phyloP scores from a whole-genome alignment of 2,888 invertebrate genomes.

The Drosophila conformis region DNA sequence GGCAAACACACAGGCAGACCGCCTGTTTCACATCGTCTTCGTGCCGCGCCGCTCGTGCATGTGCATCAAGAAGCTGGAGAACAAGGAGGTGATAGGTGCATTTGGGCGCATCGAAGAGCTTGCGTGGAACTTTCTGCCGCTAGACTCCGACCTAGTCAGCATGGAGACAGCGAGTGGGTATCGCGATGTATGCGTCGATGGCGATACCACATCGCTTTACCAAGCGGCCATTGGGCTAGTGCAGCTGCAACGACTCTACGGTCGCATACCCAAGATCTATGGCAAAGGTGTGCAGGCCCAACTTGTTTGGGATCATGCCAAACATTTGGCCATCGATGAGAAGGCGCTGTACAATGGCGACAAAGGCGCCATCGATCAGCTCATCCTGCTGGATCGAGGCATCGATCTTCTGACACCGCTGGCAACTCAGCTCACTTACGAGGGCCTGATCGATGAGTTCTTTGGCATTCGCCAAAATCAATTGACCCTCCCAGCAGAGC shows the following conservation, averaged over 20 bases:
- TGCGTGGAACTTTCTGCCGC: slow-evolving; percentile 94
- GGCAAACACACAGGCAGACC: slow-evolving; percentile 75
- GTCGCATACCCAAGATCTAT: slow-evolving; percentile 94
- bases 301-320: slow-evolving; percentile 94
- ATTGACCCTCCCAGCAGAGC: slow-evolving; percentile 93
- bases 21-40: slow-evolving; percentile 95
- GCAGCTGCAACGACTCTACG: slow-evolving; percentile 94
- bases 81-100: slow-evolving; percentile 92
- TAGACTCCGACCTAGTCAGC: slow-evolving; percentile 96
- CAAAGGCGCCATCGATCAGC: slow-evolving; percentile 92
- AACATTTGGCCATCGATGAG: slow-evolving; percentile 90
- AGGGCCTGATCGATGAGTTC: slow-evolving; percentile 98
- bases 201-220: slow-evolving; percentile 94
- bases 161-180: slow-evolving; percentile 94
- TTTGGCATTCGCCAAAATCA: slow-evolving; percentile 93
- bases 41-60: slow-evolving; percentile 94
- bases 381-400: slow-evolving; percentile 95
- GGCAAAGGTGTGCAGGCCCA: slow-evolving; percentile 95
- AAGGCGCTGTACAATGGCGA: slow-evolving; percentile 84
- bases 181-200: slow-evolving; percentile 94
- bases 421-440: slow-evolving; percentile 97
- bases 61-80: slow-evolving; percentile 94
- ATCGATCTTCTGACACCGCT: slow-evolving; percentile 96
- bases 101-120: slow-evolving; percentile 93
- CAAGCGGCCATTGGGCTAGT: slow-evolving; percentile 95